Evolutionary conservation across 2,797 vertebrate genomes (phyloP).

Genomic region (Tenualosa thibaudeaui): DNA sequence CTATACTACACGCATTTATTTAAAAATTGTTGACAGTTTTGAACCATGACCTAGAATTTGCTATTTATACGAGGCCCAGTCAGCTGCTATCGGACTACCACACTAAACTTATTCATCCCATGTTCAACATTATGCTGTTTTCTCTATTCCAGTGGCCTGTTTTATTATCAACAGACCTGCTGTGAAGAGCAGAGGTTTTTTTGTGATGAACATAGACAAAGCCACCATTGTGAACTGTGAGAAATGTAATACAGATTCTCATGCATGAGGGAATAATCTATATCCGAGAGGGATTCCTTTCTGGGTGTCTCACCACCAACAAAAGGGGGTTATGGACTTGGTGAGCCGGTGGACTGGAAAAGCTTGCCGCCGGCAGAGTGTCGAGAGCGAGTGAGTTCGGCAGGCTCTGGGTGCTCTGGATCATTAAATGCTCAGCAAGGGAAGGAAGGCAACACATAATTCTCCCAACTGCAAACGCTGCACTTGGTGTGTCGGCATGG

Average conservation of each 20-base stretch:
- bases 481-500: slow-evolving; percentile 50
- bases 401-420: slow-evolving; percentile 62
- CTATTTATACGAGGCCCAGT: not conserved
- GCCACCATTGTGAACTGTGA: slow-evolving; percentile 39
- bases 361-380: slow-evolving; percentile 62
- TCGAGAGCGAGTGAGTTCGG: slow-evolving; percentile 55
- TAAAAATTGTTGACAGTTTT: slow-evolving; percentile 19
- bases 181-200: slow-evolving; percentile 32
- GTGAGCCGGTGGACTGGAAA: slow-evolving; percentile 73
- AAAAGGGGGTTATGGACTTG: slow-evolving; percentile 56
- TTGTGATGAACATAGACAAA: slow-evolving; percentile 33
- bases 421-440: slow-evolving; percentile 63
- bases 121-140: slow-evolving; percentile 6
- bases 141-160: slow-evolving; percentile 8
- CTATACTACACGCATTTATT: not conserved
- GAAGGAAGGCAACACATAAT: slow-evolving; percentile 53
- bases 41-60: slow-evolving; percentile 13
- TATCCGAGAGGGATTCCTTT: slow-evolving; percentile 57
- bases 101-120: slow-evolving; percentile 14
- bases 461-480: slow-evolving; percentile 50
- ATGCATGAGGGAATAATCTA: slow-evolving; percentile 57
- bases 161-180: slow-evolving; percentile 12
- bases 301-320: slow-evolving; percentile 55
- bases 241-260: slow-evolving; percentile 53
- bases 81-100: not conserved